Evolutionary conservation across 2,113 vertebrate genomes (phyloP).

Genomic region (Fulmarus glacialis): DNA sequence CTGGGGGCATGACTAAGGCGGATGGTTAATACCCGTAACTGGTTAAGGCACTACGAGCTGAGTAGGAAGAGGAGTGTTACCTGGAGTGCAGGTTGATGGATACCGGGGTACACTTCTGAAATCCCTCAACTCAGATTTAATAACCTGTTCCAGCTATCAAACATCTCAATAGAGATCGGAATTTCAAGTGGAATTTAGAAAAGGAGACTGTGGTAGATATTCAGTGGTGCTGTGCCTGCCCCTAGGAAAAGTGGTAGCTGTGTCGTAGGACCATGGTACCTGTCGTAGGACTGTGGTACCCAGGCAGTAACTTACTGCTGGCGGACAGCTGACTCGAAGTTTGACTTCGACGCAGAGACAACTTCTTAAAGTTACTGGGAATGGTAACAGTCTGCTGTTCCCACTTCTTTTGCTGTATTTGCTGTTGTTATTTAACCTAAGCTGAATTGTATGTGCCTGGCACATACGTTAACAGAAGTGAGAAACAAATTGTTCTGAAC

Average conservation of each 20-base stretch:
- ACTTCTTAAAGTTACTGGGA: neutral
- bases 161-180: neutral
- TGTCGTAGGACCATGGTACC: accelerated
- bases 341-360: neutral
- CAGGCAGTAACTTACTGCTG: neutral
- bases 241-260: neutral
- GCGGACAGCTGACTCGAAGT: neutral
- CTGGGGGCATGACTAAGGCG: neutral
- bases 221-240: neutral
- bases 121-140: neutral
- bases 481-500: neutral
- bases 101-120: neutral
- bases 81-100: neutral
- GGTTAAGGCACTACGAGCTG: neutral
- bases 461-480: neutral
- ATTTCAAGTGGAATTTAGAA: neutral
- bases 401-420: neutral
- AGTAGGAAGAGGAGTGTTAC: neutral
- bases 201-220: neutral
- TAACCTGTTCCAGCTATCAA: neutral
- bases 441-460: neutral
- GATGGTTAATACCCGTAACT: neutral
- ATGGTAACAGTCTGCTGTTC: neutral
- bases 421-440: neutral
- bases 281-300: accelerated